Conservation (phyloP, 2,797 vertebrate genomes). For the Avahi laniger region DNA sequence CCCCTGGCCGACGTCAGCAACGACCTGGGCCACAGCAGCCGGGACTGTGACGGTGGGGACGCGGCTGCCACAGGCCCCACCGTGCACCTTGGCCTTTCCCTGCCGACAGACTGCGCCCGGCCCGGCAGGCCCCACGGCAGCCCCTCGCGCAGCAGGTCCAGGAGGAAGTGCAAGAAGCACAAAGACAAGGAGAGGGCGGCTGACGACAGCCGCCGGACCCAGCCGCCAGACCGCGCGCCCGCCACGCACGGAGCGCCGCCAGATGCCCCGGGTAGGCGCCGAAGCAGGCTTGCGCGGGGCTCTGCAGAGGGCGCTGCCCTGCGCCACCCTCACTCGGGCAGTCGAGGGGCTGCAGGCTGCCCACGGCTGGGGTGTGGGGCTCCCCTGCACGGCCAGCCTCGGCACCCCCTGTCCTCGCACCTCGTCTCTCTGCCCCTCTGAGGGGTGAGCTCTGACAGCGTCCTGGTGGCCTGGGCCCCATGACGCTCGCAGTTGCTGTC, state of each 20-base stretch:
- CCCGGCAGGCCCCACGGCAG: conserved; percentile 77
- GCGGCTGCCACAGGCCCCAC: conserved; percentile 84
- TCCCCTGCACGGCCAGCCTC: fast-evolving
- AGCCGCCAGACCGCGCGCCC: conserved; percentile 83
- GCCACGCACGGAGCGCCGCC: conserved; percentile 85
- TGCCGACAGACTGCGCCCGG: conserved; percentile 78
- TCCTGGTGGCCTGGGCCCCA: fast-evolving
- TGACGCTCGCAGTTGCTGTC: not conserved
- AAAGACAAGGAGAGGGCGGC: conserved; percentile 90
- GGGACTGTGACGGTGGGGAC: conserved; percentile 91
- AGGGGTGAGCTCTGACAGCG: not conserved
- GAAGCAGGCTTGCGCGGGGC: not conserved
- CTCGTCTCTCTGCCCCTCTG: not conserved
- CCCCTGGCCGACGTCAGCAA: conserved; percentile 94
- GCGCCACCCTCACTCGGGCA: no score
- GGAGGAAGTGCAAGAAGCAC: conserved; percentile 97
- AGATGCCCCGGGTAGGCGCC: conserved; percentile 89
- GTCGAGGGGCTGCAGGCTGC: not conserved
- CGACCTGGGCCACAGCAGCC: conserved; percentile 91
- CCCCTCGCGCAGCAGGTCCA: conserved; percentile 88
- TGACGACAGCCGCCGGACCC: conserved; percentile 73
- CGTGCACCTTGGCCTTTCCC: conserved; percentile 87
- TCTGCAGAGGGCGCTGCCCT: not conserved
- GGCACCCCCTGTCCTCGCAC: not conserved
- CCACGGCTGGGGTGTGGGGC: not conserved